These are phyloP conservation scores for Chaenogobius annularis DNA, from an alignment of 2,113 vertebrate species.

Conservation along the genomic window DNA sequence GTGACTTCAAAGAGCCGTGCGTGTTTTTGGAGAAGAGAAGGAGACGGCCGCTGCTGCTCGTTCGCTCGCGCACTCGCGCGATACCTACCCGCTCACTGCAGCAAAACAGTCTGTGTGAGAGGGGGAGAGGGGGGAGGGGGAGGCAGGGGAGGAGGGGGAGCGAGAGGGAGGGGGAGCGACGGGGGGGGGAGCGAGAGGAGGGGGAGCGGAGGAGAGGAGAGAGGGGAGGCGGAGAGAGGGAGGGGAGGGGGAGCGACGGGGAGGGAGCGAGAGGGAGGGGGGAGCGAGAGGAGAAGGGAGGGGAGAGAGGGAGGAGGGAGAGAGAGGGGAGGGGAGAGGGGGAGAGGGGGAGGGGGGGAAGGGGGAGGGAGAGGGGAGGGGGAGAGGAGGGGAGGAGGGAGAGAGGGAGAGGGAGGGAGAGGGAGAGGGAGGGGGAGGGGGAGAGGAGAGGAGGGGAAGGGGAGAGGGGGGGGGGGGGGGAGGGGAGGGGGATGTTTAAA, in stretches of 20 bases:
- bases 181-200: neutral
- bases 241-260: slow-evolving; percentile 24
- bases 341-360: too few species aligned
- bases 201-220: neutral
- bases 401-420: slow-evolving; percentile 45
- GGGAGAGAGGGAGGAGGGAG: neutral
- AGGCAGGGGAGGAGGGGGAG: slow-evolving; percentile 29
- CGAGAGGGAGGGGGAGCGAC: neutral
- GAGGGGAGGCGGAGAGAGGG: slow-evolving; percentile 43
- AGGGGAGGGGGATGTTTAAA: slow-evolving; percentile 64
- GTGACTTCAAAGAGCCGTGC: neutral
- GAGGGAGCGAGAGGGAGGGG: slow-evolving; percentile 19
- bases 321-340: too few species aligned
- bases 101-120: slow-evolving; percentile 78
- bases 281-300: slow-evolving; percentile 6
- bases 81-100: slow-evolving; percentile 79
- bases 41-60: slow-evolving; percentile 37
- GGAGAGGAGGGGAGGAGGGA: slow-evolving; percentile 8
- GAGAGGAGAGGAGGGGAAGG: slow-evolving; percentile 4
- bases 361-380: too few species aligned
- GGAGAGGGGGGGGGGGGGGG: slow-evolving; percentile 17
- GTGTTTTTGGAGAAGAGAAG: neutral
- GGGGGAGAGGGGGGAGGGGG: slow-evolving; percentile 47
- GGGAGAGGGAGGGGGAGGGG: slow-evolving; percentile 21
- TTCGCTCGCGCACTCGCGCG: slow-evolving; percentile 58